Percentiles rank a stretch among this genome's conserved stretches.
Evolutionary conservation across 2,113 vertebrate species (phyloP).

Genomic region (Camelus bactrianus): DNA sequence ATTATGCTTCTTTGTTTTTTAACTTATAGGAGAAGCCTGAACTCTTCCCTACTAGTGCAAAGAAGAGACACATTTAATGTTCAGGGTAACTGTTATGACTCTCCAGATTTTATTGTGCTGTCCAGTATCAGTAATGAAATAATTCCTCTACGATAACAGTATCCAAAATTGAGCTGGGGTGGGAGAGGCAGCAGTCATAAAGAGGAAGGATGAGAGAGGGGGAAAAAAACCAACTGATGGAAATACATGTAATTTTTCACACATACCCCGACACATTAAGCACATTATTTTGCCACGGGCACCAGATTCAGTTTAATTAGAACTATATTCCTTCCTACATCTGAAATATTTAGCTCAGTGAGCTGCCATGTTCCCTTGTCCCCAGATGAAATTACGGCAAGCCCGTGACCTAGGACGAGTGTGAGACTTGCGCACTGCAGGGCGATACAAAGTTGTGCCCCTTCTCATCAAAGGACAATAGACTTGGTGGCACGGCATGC

Average conservation of each 20-base stretch:
- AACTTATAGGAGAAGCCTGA: background rate
- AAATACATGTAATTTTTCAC: constrained; percentile 60
- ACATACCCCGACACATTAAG: constrained; percentile 57
- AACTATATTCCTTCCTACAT: constrained; percentile 57
- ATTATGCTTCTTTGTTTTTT: background rate
- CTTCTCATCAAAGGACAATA: constrained; percentile 61
- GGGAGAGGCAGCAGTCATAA: too few relatives aligned
- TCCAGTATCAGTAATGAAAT: background rate
- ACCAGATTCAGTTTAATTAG: constrained; percentile 75
- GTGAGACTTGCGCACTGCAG: background rate
- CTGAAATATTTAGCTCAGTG: constrained; percentile 63
- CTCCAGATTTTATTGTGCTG: background rate
- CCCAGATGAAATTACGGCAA: constrained; percentile 53
- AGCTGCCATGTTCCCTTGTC: background rate
- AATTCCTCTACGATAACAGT: constrained; percentile 19
- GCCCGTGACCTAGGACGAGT: background rate
- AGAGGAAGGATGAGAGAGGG: background rate
- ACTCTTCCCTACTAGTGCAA: background rate
- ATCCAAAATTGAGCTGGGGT: background rate
- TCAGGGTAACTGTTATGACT: background rate
- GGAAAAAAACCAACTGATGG: background rate
- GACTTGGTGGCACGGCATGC: background rate
- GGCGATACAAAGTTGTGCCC: background rate
- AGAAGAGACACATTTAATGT: background rate
- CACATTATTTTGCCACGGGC: constrained; percentile 50